Percentiles rank a stretch among this genome's conserved stretches.
Evolutionary conservation across 2,113 vertebrate genomes (phyloP).

Genomic region (Caracal caracal): DNA sequence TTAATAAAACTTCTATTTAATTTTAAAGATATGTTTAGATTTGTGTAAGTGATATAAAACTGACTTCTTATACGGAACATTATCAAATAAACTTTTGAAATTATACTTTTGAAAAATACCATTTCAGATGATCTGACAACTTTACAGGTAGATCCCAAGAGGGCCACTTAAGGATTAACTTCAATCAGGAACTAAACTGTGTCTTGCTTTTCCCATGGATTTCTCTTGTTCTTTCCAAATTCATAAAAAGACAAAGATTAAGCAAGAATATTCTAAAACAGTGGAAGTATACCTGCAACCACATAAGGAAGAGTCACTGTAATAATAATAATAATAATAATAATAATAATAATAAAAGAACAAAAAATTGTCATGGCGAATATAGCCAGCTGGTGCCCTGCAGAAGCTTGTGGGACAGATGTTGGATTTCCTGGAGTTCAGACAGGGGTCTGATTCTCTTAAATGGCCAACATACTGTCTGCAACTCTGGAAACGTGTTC

Average conservation of each 20-base stretch:
- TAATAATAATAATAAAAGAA: background rate
- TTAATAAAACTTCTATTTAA: background rate
- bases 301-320: background rate
- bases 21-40: background rate
- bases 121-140: background rate
- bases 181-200: background rate
- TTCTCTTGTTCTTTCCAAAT: conserved; percentile 18
- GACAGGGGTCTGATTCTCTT: background rate
- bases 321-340: background rate
- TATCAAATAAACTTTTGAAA: background rate
- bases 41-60: background rate
- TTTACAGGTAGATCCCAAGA: background rate
- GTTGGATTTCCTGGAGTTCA: background rate
- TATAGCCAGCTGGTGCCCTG: background rate
- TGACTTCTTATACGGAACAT: background rate
- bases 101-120: background rate
- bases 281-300: background rate
- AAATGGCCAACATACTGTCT: background rate
- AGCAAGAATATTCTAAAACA: conserved; percentile 25
- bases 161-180: background rate
- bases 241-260: conserved; percentile 49
- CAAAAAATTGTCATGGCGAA: background rate
- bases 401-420: background rate
- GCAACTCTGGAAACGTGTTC: background rate
- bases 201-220: background rate